Conservation (phyloP, 2,797 vertebrate species). For the Oreochromis mossambicus region DNA sequence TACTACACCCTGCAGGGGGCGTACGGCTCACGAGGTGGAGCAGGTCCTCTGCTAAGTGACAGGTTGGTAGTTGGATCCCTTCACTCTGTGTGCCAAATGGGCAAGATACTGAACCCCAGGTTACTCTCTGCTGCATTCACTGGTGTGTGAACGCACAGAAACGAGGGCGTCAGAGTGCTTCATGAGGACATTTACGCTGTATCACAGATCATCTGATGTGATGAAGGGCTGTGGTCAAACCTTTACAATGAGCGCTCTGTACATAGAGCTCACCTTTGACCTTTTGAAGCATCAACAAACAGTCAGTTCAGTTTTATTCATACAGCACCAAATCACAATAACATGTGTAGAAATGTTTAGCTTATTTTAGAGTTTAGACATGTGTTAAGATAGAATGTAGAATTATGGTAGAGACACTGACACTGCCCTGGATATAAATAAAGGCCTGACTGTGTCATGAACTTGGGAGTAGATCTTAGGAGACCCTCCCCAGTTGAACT, state of each 20-base stretch:
- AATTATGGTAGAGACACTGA: too few relatives aligned
- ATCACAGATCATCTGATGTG: neutral
- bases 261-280: neutral
- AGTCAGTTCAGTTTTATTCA: neutral
- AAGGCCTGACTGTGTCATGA: too few relatives aligned
- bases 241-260: too few relatives aligned
- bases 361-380: too few relatives aligned
- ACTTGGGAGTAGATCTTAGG: too few relatives aligned
- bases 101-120: neutral
- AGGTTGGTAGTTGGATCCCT: neutral
- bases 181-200: neutral
- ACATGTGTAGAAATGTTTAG: too few relatives aligned
- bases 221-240: too few relatives aligned
- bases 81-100: neutral
- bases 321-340: neutral
- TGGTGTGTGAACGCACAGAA: neutral
- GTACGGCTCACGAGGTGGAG: neutral
- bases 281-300: neutral
- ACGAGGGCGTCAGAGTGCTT: neutral
- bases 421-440: too few relatives aligned
- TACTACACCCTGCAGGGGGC: neutral
- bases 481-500: too few relatives aligned
- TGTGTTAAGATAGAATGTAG: too few relatives aligned
- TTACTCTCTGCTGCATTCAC: neutral
- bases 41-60: neutral